Percentiles rank a stretch among this genome's conserved stretches.
Conservation (phyloP, 2,888 invertebrate species). For the Cerceris ruficornis region DNA sequence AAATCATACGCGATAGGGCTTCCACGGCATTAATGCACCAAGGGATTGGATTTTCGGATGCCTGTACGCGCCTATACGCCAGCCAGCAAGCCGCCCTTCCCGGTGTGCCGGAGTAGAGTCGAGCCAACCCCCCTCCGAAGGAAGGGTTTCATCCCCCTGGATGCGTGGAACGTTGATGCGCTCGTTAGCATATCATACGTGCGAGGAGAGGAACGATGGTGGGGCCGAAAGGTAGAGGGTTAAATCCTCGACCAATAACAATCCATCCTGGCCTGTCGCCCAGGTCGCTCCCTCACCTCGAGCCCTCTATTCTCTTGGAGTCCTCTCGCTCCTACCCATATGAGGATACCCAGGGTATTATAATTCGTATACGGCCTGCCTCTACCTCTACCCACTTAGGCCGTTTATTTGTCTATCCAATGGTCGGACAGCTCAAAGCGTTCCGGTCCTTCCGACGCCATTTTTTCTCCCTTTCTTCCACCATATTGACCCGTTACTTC, state of each 20-base stretch:
- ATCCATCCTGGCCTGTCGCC: constrained; percentile 69
- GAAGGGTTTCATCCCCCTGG: constrained; percentile 62
- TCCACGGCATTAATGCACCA: constrained; percentile 50
- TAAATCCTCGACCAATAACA: constrained; percentile 79
- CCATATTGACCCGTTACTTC: constrained; percentile 57
- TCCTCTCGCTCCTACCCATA: constrained; percentile 14
- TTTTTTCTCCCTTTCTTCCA: constrained; percentile 61
- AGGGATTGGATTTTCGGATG: constrained; percentile 69
- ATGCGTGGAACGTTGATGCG: constrained; percentile 67
- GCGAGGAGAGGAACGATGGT: constrained; percentile 48
- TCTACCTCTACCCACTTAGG: constrained; percentile 44
- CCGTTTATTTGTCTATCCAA: constrained; percentile 78
- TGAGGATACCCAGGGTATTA: constrained; percentile 42
- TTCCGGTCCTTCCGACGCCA: constrained; percentile 70
- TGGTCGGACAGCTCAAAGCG: constrained; percentile 78
- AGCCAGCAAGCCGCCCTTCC: constrained; percentile 16
- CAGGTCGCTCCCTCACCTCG: constrained; percentile 48
- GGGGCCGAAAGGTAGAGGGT: constrained; percentile 69
- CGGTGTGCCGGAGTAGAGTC: background rate
- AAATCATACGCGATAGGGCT: constrained; percentile 59
- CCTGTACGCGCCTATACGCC: constrained; percentile 21
- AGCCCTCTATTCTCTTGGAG: constrained; percentile 42
- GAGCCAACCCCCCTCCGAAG: constrained; percentile 41
- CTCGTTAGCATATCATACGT: constrained; percentile 79
- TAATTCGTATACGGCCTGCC: constrained; percentile 53